phyloP scores from a whole-genome alignment of 2,888 invertebrate genomes.

The Suillia variegata region DNA sequence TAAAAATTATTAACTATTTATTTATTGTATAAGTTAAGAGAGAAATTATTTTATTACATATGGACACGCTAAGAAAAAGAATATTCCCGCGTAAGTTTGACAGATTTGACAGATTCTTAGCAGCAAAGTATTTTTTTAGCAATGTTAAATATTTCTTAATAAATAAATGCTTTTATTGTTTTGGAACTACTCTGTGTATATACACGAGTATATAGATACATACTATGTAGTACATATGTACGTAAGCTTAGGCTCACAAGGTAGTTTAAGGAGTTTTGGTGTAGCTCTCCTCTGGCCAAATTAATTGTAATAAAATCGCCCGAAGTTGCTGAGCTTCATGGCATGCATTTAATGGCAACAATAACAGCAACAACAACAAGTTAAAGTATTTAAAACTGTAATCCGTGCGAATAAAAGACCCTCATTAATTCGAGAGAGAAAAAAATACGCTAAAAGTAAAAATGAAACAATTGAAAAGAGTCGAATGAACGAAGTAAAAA shows the following conservation, averaged over 20 bases:
- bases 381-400: slow-evolving; percentile 17
- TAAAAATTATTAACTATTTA: no score
- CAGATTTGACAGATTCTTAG: no score
- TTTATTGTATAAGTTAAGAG: no score
- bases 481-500: slow-evolving; percentile 28
- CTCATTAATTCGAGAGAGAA: slow-evolving; percentile 8
- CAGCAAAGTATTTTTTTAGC: no score
- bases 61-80: no score
- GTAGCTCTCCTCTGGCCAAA: background rate
- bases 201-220: no score
- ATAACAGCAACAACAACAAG: slow-evolving; percentile 2
- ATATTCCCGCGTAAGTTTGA: no score
- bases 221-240: background rate
- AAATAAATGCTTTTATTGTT: no score
- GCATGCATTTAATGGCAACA: background rate
- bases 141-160: no score
- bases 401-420: slow-evolving; percentile 19
- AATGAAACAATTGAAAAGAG: slow-evolving; percentile 17
- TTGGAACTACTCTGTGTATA: no score
- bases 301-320: background rate
- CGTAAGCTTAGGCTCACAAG: background rate
- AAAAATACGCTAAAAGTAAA: slow-evolving; percentile 15
- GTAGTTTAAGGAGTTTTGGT: background rate
- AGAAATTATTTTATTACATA: no score
- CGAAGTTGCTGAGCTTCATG: background rate